Conservation (phyloP, 92 coral and sea anemone species). For the Porites divaricata region DNA sequence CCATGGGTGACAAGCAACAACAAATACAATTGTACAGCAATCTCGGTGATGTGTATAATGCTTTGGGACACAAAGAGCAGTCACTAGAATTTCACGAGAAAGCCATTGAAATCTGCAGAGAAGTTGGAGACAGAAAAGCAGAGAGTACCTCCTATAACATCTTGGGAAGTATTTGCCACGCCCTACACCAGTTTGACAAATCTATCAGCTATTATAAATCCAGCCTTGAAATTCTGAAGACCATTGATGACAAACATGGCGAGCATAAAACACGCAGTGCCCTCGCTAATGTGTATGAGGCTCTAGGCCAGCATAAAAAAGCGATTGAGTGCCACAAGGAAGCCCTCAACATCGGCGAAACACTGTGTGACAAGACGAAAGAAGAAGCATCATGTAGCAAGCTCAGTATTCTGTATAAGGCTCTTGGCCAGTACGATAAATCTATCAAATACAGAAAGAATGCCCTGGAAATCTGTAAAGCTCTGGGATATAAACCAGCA, state of each 20-base stretch:
- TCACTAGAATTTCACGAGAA: slow-evolving; percentile 21
- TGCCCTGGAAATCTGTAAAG: slow-evolving; percentile 26
- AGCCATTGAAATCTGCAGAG: slow-evolving; percentile 25
- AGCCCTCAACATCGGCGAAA: slow-evolving; percentile 17
- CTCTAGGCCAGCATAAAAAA: slow-evolving; percentile 27
- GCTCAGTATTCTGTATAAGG: slow-evolving; percentile 19
- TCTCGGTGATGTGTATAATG: slow-evolving; percentile 10
- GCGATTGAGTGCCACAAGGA: slow-evolving; percentile 25
- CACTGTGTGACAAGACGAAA: slow-evolving; percentile 23
- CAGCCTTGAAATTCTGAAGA: slow-evolving; percentile 6
- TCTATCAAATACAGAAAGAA: slow-evolving; percentile 30
- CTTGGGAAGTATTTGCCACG: slow-evolving; percentile 18
- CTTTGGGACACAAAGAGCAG: slow-evolving; percentile 22
- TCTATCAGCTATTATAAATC: slow-evolving; percentile 22
- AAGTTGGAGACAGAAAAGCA: slow-evolving; percentile 34
- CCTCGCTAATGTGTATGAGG: slow-evolving; percentile 9
- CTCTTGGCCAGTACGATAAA: slow-evolving; percentile 10
- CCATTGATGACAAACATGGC: slow-evolving; percentile 4
- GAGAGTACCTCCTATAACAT: slow-evolving; percentile 9
- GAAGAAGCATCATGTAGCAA: slow-evolving; percentile 24
- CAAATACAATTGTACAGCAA: slow-evolving; percentile 24
- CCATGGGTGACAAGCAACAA: slow-evolving; percentile 12
- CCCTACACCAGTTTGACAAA: slow-evolving; percentile 22
- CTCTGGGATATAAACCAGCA: not conserved
- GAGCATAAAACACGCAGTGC: slow-evolving; percentile 5